These are phyloP conservation scores for Gambusia yucatana DNA, from an alignment of 2,797 vertebrate genomes.

Conservation along the genomic window DNA sequence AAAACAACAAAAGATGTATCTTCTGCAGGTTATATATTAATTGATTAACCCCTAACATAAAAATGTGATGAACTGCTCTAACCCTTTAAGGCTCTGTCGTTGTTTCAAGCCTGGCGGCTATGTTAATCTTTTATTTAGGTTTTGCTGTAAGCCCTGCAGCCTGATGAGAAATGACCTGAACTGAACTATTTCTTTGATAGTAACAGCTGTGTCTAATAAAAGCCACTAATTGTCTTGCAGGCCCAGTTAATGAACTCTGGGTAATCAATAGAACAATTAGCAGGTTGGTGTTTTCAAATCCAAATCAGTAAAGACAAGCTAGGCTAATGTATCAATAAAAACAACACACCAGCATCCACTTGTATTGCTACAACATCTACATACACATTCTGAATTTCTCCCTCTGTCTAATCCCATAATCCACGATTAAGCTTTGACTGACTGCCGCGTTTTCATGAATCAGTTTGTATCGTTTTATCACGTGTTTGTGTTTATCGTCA, in stretches of 20 bases:
- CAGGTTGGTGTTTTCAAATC: not conserved
- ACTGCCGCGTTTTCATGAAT: conserved; percentile 62
- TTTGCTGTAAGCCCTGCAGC: not conserved
- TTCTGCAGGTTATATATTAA: not conserved
- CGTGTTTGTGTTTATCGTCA: conserved; percentile 16
- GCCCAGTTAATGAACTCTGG: not conserved
- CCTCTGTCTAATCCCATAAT: conserved; percentile 72
- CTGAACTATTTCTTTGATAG: not conserved
- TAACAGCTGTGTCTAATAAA: not conserved
- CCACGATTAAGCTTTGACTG: conserved; percentile 59
- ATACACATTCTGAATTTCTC: conserved; percentile 53
- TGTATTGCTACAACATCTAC: conserved; percentile 21
- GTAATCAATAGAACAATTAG: not conserved
- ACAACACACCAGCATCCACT: conserved; percentile 1
- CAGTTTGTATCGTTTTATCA: conserved; percentile 53
- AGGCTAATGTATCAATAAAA: not conserved
- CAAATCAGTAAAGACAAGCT: not conserved
- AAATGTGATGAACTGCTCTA: not conserved
- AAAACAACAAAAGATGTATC: not conserved
- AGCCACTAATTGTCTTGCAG: not conserved
- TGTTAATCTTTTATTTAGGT: not conserved
- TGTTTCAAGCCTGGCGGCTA: not conserved
- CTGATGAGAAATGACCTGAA: not conserved
- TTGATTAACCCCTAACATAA: not conserved
- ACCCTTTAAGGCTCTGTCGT: not conserved